Percentiles rank a stretch among this genome's conserved stretches.
Conservation (phyloP, 1,140 invertebrate genomes). For the Parapsyche elsis region DNA sequence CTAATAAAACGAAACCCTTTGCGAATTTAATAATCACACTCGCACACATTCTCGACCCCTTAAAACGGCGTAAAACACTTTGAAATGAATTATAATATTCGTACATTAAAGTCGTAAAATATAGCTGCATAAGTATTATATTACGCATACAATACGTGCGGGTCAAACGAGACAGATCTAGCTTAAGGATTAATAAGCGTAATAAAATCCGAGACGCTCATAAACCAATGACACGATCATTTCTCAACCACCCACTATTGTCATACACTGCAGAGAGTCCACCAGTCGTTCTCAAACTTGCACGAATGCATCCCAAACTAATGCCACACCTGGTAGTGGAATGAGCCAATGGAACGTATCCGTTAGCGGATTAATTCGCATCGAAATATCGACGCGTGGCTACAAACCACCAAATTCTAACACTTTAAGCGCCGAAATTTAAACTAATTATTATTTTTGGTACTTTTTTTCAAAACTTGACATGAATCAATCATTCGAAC, state of each 20-base stretch:
- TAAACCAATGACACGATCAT: conserved; percentile 28
- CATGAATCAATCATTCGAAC: too few species aligned
- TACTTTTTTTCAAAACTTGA: too few species aligned
- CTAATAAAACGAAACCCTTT: neutral
- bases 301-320: neutral
- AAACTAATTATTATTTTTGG: too few species aligned
- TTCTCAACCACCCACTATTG: conserved; percentile 17
- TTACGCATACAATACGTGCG: neutral
- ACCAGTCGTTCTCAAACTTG: conserved; percentile 3
- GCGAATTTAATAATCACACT: neutral
- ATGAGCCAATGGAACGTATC: neutral
- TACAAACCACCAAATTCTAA: neutral
- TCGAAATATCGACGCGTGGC: neutral
- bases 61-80: neutral
- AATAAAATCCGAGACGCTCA: conserved; percentile 30
- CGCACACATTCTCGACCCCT: neutral
- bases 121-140: neutral
- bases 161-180: conserved; percentile 12
- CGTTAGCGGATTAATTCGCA: conserved; percentile 22
- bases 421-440: neutral
- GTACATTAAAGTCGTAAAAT: too few species aligned
- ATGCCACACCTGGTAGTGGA: neutral
- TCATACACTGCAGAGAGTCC: too few species aligned
- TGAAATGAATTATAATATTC: neutral
- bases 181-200: conserved; percentile 3